Evolutionary conservation across 2,113 vertebrate species (phyloP), one percentile per base, ranked within the genome.

Genomic region (Nerophis ophidion): DNA sequence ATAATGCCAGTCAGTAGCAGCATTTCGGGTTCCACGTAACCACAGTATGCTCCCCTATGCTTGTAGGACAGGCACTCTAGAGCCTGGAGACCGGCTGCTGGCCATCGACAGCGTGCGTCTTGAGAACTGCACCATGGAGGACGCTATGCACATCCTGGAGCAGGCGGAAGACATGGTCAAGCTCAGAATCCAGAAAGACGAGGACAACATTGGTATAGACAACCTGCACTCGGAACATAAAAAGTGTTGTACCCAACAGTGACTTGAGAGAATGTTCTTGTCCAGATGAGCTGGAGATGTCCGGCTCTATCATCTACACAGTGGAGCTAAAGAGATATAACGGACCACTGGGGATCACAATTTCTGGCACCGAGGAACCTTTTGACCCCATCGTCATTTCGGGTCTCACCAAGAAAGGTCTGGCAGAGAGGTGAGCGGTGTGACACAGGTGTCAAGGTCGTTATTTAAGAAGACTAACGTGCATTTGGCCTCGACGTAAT

Each of bases 361-460:
- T 99, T 82, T 99, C 96, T 0, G 96, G 97, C 66, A 99, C 97
- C 0, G 97, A 99, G 83, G 97, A 99, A 48, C 96, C 96, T 55
- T 99, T 99, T 1, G 96, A 99, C 76, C 97, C 97, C 33, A 97
- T 99, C 0, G 89, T 98, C 70, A 98, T 99, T 80, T 98, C 96
- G 0, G 96, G 95, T 47, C 89, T 99, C 74, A 97, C 95, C 66
- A 97, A 92, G 75, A 92, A 94, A 42, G 97, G 97, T 4, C 90
- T 99, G 60, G 97, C 97, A 26, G 96, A 99, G 86, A 94, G 97
- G 97, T 99, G 88, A 92, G 88, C 35, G 19, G 19, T 26, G 12
- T 13, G 50, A 34, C 16, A 5, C 4, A 5, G 8, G 8, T 48
- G 48, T 72, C 34, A 61, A 55, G 8, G 45, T 17, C 14, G 33